Evolutionary conservation across 2,113 vertebrate species (phyloP), one percentile per base, ranked within the genome.

Genomic region (Cyrtonyx montezumae): DNA sequence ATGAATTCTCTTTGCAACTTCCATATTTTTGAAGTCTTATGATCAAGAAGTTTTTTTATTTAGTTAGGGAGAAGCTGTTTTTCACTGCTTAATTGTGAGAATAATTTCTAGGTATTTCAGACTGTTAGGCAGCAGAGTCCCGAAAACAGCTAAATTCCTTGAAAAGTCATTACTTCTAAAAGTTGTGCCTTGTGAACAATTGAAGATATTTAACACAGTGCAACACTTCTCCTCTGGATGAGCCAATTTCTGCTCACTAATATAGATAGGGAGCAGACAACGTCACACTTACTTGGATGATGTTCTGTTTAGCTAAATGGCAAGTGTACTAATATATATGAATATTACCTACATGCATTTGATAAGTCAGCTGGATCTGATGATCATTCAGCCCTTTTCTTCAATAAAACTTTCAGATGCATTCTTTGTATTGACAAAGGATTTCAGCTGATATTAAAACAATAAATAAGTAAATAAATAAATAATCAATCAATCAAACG

Each of bases 261-360:
- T 19, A 10, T 36, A 22, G 40, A 58, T 58, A 2, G 13, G 32
- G 13, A 79, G 30, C 11, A 45, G 23, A 3, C 5, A 9, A 16
- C 11, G 14, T 49, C 32, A 51, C 32, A 3, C 3, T 36, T 42
- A 7, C 2, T 3, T 15, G 34, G 2, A 2, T 43, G 20, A 62
- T 53, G 9, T 4, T 3, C 6, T 30, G 9, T 3, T 87, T 63
- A 42, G 4, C 28, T 43, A 42, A 80, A 36, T 22, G 10, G 23
- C 17, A n/a, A 58, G 9, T 4, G 18, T 2, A 2, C 13, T 59
- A 11, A 55, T 0, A 1, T 13, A 48, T 63, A n/a, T 5, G 2
- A 23, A 53, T 63, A 46, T 7, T 18, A 69, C 46, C 12, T 9
- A 81, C 8, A 14, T 32, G 14, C 16, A 11, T 4, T 37, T n/a